Evolutionary conservation across 1,140 invertebrate species (phyloP).

Genomic region (Drosophila ohnishii): DNA sequence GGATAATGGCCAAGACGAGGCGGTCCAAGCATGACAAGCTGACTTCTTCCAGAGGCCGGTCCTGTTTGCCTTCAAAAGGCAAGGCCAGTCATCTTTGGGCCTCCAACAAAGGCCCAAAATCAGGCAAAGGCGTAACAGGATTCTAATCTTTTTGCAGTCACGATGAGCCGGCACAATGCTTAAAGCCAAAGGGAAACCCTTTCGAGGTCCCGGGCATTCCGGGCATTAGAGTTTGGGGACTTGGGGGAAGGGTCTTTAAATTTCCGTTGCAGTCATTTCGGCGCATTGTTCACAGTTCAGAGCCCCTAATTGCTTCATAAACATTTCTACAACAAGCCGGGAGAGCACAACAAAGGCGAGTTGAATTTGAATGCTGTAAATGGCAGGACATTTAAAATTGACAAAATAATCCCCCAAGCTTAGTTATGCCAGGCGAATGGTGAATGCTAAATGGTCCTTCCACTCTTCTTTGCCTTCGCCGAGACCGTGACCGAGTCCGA

Average conservation of each 20-base stretch:
- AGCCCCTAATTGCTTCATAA: slow-evolving; percentile 79
- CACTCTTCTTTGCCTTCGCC: slow-evolving; percentile 1
- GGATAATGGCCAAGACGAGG: slow-evolving; percentile 19
- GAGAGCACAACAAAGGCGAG: slow-evolving; percentile 61
- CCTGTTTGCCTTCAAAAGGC: slow-evolving; percentile 14
- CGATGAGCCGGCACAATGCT: slow-evolving; percentile 70
- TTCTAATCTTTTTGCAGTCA: slow-evolving; percentile 77
- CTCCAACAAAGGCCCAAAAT: slow-evolving; percentile 59
- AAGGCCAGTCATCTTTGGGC: slow-evolving; percentile 47
- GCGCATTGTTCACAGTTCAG: slow-evolving; percentile 75
- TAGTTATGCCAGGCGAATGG: slow-evolving; percentile 69
- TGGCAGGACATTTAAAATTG: slow-evolving; percentile 81
- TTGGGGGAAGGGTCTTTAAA: slow-evolving; percentile 57
- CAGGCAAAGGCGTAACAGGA: slow-evolving; percentile 71
- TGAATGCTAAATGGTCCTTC: slow-evolving; percentile 47
- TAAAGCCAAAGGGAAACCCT: slow-evolving; percentile 60
- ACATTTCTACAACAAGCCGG: slow-evolving; percentile 71
- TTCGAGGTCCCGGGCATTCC: slow-evolving; percentile 21
- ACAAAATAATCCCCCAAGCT: slow-evolving; percentile 78
- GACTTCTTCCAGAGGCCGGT: slow-evolving; percentile 31
- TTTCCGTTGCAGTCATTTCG: slow-evolving; percentile 73
- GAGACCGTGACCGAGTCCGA: background rate
- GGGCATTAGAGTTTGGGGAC: slow-evolving; percentile 10
- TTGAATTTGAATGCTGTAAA: slow-evolving; percentile 77
- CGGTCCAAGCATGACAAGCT: slow-evolving; percentile 47